Base-by-base conservation (phyloP, 2,113 vertebrate genomes). In the Canis aureus region DNA sequence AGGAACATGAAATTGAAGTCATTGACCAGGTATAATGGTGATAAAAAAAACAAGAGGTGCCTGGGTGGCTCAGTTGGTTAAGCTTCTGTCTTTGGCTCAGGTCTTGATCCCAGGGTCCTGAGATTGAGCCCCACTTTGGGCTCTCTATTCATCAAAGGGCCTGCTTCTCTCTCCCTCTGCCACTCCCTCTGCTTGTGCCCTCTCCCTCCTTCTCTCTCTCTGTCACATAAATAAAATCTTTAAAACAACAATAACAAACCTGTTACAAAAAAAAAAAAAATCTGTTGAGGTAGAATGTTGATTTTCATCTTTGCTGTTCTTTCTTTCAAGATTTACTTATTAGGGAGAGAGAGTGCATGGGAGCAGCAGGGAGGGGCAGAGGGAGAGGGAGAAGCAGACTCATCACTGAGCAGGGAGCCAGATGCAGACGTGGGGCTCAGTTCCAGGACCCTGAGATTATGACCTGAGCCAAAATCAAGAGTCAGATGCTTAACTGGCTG, bases 1-100 rank as follows among this genome's bases (percentile, higher is more conserved):
- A 99, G 98, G 99, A 99, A 92, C 99, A 99, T 85, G 99, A 99
- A 98, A 99, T 99, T 95, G 99, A 99, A 98, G 99, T 99, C 86
- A 99, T 99, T 87, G 99, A 99, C 97, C 99, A 99, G 99, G 99
- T 99, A 99, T 84, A 79, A 95, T 95, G 19, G 82, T 67, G 51
- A 89, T 38, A 80, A 51, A 69, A 69, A 43, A 43, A 43, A 43
- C 43, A 43, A 43, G 43, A 6, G 43, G 43, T 43, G 43, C 43
- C 43, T 43, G 43, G 43, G 43, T 43, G 43, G 43, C 43, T 43
- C 43, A 43, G 43, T 43, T 43, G 43, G 43, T 43, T 43, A 43
- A 43, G 43, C 43, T 43, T 43, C 43, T 43, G 43, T 43, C 43
- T 43, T 43, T 43, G 43, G 43, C 43, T 43, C 43, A 43, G 43